A percentile compares a stretch with the other conserved stretches of the same genome.
These are phyloP conservation scores for Epizoanthus scotinus DNA, from an alignment of 92 coral and sea anemone species.

Conservation along the genomic window DNA sequence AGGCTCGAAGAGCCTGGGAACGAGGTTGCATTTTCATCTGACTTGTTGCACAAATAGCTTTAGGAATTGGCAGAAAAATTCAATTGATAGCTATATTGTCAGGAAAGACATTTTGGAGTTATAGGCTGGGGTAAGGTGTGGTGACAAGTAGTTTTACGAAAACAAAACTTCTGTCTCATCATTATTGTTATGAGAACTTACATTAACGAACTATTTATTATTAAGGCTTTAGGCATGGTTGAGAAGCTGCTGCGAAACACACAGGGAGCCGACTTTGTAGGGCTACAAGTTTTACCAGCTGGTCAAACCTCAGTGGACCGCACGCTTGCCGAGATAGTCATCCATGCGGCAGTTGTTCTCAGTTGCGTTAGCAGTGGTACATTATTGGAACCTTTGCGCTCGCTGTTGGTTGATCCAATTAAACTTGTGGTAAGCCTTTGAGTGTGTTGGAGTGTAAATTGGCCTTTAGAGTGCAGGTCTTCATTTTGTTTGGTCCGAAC, in stretches of 20 bases:
- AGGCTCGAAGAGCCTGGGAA: too few relatives aligned
- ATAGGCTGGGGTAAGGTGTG: too few relatives aligned
- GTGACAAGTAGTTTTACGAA: too few relatives aligned
- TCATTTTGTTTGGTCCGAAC: too few relatives aligned
- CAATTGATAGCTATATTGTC: too few relatives aligned
- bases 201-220: not conserved
- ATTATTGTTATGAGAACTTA: not conserved
- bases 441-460: too few relatives aligned
- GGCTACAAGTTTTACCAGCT: slow-evolving; percentile 53
- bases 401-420: slow-evolving; percentile 62
- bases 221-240: slow-evolving; percentile 53
- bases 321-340: slow-evolving; percentile 61
- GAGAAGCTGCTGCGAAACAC: slow-evolving; percentile 63
- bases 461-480: too few relatives aligned
- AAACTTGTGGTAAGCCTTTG: slow-evolving; percentile 54
- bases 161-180: too few relatives aligned
- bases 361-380: slow-evolving; percentile 51
- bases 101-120: too few relatives aligned
- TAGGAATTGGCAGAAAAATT: too few relatives aligned
- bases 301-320: slow-evolving; percentile 55
- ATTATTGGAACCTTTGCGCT: slow-evolving; percentile 58
- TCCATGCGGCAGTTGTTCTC: slow-evolving; percentile 62
- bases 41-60: too few relatives aligned
- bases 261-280: slow-evolving; percentile 59
- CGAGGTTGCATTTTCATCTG: too few relatives aligned